Evolutionary conservation across 2,113 vertebrate species (phyloP), one percentile per base, ranked within the genome.

Genomic region (Probosciger aterrimus): DNA sequence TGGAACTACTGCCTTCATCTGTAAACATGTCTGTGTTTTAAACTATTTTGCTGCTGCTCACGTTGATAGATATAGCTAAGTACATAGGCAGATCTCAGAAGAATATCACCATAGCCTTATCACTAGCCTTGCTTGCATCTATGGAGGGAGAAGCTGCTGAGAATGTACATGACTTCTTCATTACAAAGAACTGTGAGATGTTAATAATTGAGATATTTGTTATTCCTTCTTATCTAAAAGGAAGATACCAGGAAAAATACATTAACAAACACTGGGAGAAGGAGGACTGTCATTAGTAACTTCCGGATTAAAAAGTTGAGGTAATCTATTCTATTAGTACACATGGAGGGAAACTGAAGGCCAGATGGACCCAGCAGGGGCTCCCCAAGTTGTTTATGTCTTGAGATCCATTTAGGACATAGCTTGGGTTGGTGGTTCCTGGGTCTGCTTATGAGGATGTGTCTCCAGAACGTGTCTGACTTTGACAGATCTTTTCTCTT

Each of bases 331-430:
- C 33, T 47, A 7, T 27, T 63, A 60, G 43, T 31, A 27, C 4
- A 60, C 0, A 1, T 28, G 23, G 41, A 75, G 23, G 17, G n/a
- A 77, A 88, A n/a, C 11, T 25, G n/a, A 64, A 75, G 64, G 33
- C 13, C 10, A 20, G 35, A 35, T 0, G 1, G 39, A 49, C 31
- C 9, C 9, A 24, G 11, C 0, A 33, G 31, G 10, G 4, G 22
- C 16, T 90, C 31, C 22, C 23, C 8, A 33, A 73, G 13, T 31
- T 1, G 1, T n/a, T n/a, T 68, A 50, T 53, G 55, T 65, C 41
- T 83, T 63, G 31, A 74, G 68, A 57, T 67, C 28, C 28, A 23
- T 9, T n/a, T 25, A 87, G 31, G 47, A 83, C 19, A 2, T 9
- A 33, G 15, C 15, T 31, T 59, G 23, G 25, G 7, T 33, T 57